Percentiles rank a stretch among this genome's conserved stretches.
Evolutionary conservation across 2,797 vertebrate genomes (phyloP).

Genomic region (Percopsis omiscomaycus): DNA sequence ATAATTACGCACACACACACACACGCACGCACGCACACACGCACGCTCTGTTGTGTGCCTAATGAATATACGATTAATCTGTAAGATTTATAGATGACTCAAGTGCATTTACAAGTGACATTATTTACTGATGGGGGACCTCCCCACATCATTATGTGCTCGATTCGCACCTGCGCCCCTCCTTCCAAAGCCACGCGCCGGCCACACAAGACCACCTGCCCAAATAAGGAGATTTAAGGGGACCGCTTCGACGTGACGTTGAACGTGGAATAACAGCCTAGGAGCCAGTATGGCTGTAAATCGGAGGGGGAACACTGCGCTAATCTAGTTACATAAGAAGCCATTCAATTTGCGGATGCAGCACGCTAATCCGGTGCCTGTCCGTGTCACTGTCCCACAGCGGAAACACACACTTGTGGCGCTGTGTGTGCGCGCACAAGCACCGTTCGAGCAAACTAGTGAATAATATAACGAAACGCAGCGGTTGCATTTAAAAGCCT

Average conservation of each 20-base stretch:
- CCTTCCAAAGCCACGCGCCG: constrained; percentile 12
- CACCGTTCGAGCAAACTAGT: not conserved
- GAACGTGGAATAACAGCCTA: constrained; percentile 29
- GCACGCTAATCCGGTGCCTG: constrained; percentile 60
- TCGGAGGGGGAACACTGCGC: constrained; percentile 33
- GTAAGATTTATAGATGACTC: not conserved
- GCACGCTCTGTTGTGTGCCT: not conserved
- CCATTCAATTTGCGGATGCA: constrained; percentile 56
- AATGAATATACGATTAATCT: too few relatives aligned
- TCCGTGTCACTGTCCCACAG: constrained; percentile 47
- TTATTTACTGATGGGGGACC: not conserved
- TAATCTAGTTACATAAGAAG: constrained; percentile 61
- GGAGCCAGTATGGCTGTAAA: constrained; percentile 24
- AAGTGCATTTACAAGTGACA: not conserved
- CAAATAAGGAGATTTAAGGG: constrained; percentile 71
- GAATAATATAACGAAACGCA: constrained; percentile 6
- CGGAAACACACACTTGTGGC: constrained; percentile 72
- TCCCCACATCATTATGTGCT: constrained; percentile 48
- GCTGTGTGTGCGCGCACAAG: constrained; percentile 12
- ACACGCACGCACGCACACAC: not conserved
- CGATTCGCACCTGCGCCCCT: constrained; percentile 63
- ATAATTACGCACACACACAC: constrained; percentile 38
- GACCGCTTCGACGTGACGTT: constrained; percentile 55
- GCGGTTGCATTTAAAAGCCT: constrained; percentile 17
- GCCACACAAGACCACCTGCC: constrained; percentile 11